These are phyloP conservation scores for Achatina immaculata DNA, from an alignment of 1,140 invertebrate species.

Conservation along the genomic window DNA sequence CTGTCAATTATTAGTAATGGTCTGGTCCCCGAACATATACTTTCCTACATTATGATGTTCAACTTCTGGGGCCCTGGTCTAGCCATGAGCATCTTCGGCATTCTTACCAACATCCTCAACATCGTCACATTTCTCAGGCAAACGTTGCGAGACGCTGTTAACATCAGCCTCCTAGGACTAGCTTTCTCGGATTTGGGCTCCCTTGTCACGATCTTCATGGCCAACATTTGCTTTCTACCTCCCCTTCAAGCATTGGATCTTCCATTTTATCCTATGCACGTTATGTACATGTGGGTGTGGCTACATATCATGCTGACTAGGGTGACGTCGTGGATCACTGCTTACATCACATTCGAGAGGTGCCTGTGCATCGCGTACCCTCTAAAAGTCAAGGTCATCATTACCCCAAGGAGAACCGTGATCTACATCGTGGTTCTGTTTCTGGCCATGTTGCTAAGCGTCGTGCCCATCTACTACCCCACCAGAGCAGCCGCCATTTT, in stretches of 20 bases:
- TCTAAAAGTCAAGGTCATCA: slow-evolving; percentile 17
- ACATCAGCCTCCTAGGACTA: slow-evolving; percentile 25
- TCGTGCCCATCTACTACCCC: slow-evolving; percentile 8
- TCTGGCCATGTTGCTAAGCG: neutral
- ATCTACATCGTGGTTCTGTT: slow-evolving; percentile 1
- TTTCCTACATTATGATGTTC: slow-evolving; percentile 2
- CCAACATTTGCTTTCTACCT: neutral
- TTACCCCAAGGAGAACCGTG: slow-evolving; percentile 3
- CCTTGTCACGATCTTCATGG: slow-evolving; percentile 13
- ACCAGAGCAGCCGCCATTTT: neutral
- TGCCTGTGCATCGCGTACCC: slow-evolving; percentile 31
- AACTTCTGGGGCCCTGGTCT: slow-evolving; percentile 2
- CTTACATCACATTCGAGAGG: slow-evolving; percentile 17
- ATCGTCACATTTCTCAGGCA: slow-evolving; percentile 12
- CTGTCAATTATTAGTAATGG: too few species aligned
- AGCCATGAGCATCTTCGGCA: slow-evolving; percentile 19
- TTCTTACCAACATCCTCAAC: slow-evolving; percentile 1
- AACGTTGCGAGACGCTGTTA: slow-evolving; percentile 10
- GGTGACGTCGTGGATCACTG: slow-evolving; percentile 14
- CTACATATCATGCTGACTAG: slow-evolving; percentile 5
- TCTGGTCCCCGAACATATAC: neutral
- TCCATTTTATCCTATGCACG: slow-evolving; percentile 8
- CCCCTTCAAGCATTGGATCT: slow-evolving; percentile 3
- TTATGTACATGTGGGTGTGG: slow-evolving; percentile 23
- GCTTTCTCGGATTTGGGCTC: slow-evolving; percentile 21